Percentiles rank a stretch among this genome's conserved stretches.
These are phyloP conservation scores for Ophion costatus DNA, from an alignment of 2,888 invertebrate species.

Conservation along the genomic window DNA sequence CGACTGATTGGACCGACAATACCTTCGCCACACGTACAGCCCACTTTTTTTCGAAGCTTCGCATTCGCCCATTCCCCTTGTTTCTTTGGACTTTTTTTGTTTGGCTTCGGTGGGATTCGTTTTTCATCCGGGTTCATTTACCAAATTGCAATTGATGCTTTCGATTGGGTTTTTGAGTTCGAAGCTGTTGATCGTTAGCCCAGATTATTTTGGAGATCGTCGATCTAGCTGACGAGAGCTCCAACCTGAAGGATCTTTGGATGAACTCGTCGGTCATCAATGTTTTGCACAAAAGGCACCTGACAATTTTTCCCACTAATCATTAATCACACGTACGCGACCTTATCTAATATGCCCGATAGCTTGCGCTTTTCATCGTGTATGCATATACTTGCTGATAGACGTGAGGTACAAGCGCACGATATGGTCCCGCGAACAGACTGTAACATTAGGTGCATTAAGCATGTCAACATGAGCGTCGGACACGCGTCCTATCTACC, in stretches of 20 bases:
- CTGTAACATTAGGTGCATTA: constrained; percentile 75
- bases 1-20: constrained; percentile 81
- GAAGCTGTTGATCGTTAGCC: no score
- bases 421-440: constrained; percentile 58
- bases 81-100: constrained; percentile 33
- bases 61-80: constrained; percentile 38
- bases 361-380: not conserved
- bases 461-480: constrained; percentile 75
- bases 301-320: not conserved
- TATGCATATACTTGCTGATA: not conserved
- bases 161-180: no score
- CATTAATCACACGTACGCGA: not conserved
- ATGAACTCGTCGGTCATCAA: not conserved
- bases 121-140: not conserved
- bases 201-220: no score
- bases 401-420: constrained; percentile 6
- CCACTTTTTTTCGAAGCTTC: constrained; percentile 40
- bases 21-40: constrained; percentile 72
- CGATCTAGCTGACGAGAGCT: no score
- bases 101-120: not conserved
- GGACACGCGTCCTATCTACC: constrained; percentile 70
- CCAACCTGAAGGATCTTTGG: not conserved
- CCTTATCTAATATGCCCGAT: constrained; percentile 8
- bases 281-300: not conserved
- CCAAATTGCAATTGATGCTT: no score